phyloP scores from a whole-genome alignment of 2,888 invertebrate genomes.

The Ethmia dodecea region DNA sequence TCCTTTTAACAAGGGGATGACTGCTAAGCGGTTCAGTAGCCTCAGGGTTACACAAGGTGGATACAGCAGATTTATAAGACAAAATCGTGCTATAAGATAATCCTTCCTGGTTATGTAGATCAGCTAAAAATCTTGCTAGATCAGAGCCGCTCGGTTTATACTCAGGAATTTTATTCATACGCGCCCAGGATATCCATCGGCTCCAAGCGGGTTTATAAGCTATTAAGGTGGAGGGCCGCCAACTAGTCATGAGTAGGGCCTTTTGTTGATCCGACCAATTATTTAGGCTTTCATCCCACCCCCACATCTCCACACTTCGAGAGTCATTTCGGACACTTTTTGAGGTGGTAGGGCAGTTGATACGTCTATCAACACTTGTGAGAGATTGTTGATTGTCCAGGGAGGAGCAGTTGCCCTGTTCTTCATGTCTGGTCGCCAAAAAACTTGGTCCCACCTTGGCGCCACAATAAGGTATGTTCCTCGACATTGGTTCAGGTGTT shows the following conservation, averaged over 20 bases:
- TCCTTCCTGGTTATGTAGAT: constrained; percentile 8
- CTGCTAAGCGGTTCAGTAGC: not conserved
- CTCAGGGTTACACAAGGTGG: constrained; percentile 1
- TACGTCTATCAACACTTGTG: constrained; percentile 11
- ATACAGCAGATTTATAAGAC: constrained; percentile 7
- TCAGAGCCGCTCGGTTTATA: constrained; percentile 4
- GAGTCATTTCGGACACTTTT: constrained; percentile 7
- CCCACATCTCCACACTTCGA: constrained; percentile 21
- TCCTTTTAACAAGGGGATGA: constrained; percentile 3
- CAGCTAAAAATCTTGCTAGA: constrained; percentile 9
- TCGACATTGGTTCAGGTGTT: constrained; percentile 21
- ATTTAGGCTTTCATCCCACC: constrained; percentile 17
- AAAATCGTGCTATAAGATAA: constrained; percentile 12
- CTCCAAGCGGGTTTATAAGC: constrained; percentile 15
- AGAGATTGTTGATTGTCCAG: constrained; percentile 10
- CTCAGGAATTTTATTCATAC: not conserved
- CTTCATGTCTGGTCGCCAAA: constrained; percentile 21
- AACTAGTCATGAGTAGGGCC: constrained; percentile 15
- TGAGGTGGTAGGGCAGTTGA: constrained; percentile 13
- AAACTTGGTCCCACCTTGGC: constrained; percentile 7
- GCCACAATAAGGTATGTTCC: constrained; percentile 11
- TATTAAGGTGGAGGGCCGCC: constrained; percentile 19
- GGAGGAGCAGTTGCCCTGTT: constrained; percentile 13
- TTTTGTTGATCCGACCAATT: constrained; percentile 16
- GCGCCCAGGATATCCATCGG: constrained; percentile 14